Evolutionary conservation across 2,888 invertebrate species (phyloP), one percentile per base, ranked within the genome.

Genomic region (Carterocephalus palaemon): DNA sequence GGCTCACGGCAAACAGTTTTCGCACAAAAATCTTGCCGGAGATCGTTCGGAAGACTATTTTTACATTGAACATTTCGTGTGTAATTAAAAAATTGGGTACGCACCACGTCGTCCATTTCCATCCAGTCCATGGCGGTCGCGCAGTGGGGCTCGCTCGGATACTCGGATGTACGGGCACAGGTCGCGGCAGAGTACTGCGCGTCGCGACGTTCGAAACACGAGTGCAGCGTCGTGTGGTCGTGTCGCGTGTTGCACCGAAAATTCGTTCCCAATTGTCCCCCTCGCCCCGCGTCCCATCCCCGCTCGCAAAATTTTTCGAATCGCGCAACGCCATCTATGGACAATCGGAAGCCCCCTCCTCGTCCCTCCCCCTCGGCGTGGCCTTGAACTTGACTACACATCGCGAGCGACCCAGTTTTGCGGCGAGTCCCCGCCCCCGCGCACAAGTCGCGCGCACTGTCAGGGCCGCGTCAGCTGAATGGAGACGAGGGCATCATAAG

Each of bases 351-450:
- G 67, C 70, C 70, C 64, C 66, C 68, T 51, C 52, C 55, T 55
- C n/a, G n/a, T n/a, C 37, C 37, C 39, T 12, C 39, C 70, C 71
- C 62, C 59, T 57, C 59, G 65, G 66, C 62, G 83, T 80, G 76
- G 80, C 85, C 84, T 84, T 85, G 85, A 86, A 85, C 85, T 85
- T 86, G 85, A 83, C 80, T 72, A 64, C 66, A 66, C 74, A 72
- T 68, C 76, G 75, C 72, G 68, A 69, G 63, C 83, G 84, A 85
- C 84, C 84, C 81, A 84, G 70, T 69, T 83, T 81, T 64, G 73
- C 70, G 66, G 51, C 67, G 61, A 56, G 56, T 56, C 60, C 70
- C 65, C 67, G 67, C 64, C 70, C 61, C 67, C 75, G 61, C 67
- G 61, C 54, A 46, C 49, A 54, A 41, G 67, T 58, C 65, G 67